A percentile compares a stretch with the other conserved stretches of the same genome.
Conservation (phyloP, 2,888 invertebrate genomes). For the Heliconius cydno region DNA sequence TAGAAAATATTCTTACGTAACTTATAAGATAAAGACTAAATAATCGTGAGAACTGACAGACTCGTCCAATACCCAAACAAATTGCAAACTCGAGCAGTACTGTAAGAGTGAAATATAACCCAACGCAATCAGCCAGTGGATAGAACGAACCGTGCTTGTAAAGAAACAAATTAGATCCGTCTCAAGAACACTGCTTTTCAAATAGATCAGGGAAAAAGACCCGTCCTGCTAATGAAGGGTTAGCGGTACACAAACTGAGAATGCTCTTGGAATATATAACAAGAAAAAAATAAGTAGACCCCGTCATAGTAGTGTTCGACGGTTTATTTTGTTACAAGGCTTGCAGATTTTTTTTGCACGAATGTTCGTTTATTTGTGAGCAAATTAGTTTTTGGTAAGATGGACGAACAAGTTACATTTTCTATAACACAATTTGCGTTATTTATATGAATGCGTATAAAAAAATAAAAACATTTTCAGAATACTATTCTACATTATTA, state of each 20-base stretch:
- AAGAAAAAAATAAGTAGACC: conserved; percentile 9
- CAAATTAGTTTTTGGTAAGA: neutral
- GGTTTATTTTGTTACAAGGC: neutral
- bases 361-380: neutral
- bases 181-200: conserved; percentile 74
- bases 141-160: conserved; percentile 71
- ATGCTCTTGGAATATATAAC: conserved; percentile 48
- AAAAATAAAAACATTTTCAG: no score
- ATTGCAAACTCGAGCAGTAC: conserved; percentile 60
- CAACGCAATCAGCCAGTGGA: conserved; percentile 67
- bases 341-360: neutral
- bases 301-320: neutral
- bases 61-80: conserved; percentile 57
- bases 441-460: no score
- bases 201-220: conserved; percentile 66
- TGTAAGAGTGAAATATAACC: conserved; percentile 64
- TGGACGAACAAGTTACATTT: neutral
- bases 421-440: neutral
- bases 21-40: conserved; percentile 35
- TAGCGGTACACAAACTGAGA: conserved; percentile 53
- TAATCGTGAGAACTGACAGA: conserved; percentile 47
- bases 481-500: neutral
- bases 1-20: conserved; percentile 9
- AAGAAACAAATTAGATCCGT: conserved; percentile 80
- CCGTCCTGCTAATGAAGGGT: conserved; percentile 74